These are phyloP conservation scores for Sminthopsis crassicaudata DNA, from an alignment of 2,113 vertebrate genomes.

Conservation along the genomic window DNA sequence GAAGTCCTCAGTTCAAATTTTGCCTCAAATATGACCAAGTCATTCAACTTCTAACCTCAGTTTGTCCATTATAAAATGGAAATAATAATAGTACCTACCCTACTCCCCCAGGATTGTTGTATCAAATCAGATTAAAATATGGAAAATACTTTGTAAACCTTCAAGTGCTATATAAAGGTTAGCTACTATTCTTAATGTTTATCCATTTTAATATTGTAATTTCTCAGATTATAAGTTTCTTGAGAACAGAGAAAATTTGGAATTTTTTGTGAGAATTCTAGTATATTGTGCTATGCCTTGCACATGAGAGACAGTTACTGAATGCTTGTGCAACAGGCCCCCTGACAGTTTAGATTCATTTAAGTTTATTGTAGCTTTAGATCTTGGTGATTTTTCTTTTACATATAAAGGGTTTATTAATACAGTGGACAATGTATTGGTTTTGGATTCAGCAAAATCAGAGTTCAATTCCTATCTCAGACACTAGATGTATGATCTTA, in stretches of 20 bases:
- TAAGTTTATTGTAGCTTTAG: not conserved
- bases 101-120: not conserved
- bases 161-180: not conserved
- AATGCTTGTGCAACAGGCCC: not conserved
- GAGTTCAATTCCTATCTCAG: not conserved
- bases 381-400: not conserved
- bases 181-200: not conserved
- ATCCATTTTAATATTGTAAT: not conserved
- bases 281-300: not conserved
- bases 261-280: not conserved
- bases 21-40: not conserved
- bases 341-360: not conserved
- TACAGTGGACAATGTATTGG: no score
- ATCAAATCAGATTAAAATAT: not conserved
- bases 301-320: not conserved
- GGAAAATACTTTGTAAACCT: not conserved
- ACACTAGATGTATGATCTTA: not conserved
- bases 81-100: not conserved
- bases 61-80: not conserved
- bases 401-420: not conserved
- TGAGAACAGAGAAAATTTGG: not conserved
- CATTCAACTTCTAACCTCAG: not conserved
- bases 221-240: not conserved
- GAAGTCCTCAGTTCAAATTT: not conserved
- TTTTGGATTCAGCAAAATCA: no score